A percentile compares a stretch with the other conserved stretches of the same genome.
Evolutionary conservation across 2,797 vertebrate species (phyloP).

Genomic region (Rhadinocentrus ornatus): DNA sequence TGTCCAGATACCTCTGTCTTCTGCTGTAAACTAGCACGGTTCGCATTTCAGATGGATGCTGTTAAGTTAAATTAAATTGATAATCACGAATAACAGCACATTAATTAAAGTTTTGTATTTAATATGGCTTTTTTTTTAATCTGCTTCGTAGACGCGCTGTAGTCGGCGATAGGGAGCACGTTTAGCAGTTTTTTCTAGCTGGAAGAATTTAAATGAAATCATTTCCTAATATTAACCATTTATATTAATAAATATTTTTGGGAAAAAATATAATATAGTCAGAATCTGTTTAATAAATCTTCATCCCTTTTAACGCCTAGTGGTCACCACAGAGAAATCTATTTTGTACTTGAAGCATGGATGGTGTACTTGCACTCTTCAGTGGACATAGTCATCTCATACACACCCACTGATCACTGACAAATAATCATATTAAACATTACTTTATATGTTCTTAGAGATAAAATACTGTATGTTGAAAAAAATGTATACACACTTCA

Average conservation of each 20-base stretch:
- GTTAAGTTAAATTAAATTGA: neutral
- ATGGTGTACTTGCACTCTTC: too few species aligned
- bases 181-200: neutral
- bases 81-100: neutral
- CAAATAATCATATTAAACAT: neutral
- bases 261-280: neutral
- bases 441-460: neutral
- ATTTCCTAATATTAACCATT: neutral
- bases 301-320: neutral
- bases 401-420: neutral
- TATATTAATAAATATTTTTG: neutral
- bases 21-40: neutral
- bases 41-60: neutral
- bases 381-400: neutral
- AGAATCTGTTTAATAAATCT: neutral
- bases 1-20: too few species aligned
- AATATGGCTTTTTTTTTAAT: neutral
- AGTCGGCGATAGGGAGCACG: constrained; percentile 27
- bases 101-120: neutral
- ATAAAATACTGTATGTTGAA: neutral
- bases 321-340: neutral
- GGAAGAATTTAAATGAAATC: neutral
- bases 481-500: too few species aligned
- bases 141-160: neutral
- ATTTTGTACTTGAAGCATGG: too few species aligned